Conservation (phyloP, 1,140 invertebrate species). For the Coptotermes formosanus region DNA sequence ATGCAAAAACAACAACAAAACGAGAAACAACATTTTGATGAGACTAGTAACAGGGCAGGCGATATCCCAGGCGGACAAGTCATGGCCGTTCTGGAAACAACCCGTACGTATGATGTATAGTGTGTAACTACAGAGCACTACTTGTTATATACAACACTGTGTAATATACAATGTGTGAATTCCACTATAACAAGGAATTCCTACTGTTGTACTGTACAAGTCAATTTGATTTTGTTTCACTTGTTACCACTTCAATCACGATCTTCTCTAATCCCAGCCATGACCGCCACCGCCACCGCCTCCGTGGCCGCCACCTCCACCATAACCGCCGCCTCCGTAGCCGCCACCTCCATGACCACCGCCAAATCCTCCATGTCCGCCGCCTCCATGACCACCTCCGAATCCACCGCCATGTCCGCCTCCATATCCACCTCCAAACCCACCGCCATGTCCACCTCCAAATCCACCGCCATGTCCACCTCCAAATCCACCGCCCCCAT, state of each 20-base stretch:
- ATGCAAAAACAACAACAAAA: not conserved
- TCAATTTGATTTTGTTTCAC: not conserved
- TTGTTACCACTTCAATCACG: not conserved
- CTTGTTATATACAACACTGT: not conserved
- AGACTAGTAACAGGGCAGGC: not conserved
- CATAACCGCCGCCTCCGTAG: not conserved
- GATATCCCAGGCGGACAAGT: not conserved
- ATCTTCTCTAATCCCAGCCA: not conserved
- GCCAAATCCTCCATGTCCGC: not conserved
- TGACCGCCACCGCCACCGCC: slow-evolving; percentile 7
- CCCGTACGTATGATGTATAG: not conserved
- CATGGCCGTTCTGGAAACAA: not conserved
- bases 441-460: not conserved
- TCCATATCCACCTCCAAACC: slow-evolving; percentile 1
- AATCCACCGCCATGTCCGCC: not conserved
- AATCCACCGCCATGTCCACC: not conserved
- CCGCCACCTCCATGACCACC: not conserved
- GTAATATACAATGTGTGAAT: not conserved
- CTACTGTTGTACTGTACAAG: not conserved
- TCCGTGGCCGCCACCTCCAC: slow-evolving; percentile 1
- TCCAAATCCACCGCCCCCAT: not conserved
- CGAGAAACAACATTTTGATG: not conserved
- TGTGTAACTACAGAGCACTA: not conserved
- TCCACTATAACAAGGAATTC: too few relatives aligned
- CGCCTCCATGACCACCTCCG: slow-evolving; percentile 3